phyloP scores from a whole-genome alignment of 2,113 vertebrate species.

The Epinephelus lanceolatus region DNA sequence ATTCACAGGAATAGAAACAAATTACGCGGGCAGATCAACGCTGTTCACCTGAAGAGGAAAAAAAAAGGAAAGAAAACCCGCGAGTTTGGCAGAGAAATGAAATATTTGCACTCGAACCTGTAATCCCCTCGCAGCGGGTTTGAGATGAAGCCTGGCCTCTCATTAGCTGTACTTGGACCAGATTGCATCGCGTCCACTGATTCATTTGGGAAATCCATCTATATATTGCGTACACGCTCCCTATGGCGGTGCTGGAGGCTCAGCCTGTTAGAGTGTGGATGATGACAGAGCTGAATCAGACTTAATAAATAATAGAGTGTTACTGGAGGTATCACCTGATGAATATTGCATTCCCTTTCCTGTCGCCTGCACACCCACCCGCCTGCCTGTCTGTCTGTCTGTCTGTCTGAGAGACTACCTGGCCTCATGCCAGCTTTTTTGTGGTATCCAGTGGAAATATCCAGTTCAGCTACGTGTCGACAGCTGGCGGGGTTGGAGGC shows the following conservation, averaged over 20 bases:
- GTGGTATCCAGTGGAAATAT: slow-evolving; percentile 57
- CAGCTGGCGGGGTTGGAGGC: slow-evolving; percentile 67
- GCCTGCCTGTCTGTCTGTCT: slow-evolving; percentile 20
- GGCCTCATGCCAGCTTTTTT: slow-evolving; percentile 53
- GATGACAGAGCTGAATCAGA: slow-evolving; percentile 79
- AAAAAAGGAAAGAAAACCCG: neutral
- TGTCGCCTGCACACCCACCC: neutral
- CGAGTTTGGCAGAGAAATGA: slow-evolving; percentile 49
- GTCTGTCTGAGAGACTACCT: slow-evolving; percentile 16
- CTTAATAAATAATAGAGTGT: slow-evolving; percentile 79
- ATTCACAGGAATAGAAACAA: slow-evolving; percentile 68
- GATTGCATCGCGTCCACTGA: slow-evolving; percentile 58
- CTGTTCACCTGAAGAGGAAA: slow-evolving; percentile 40
- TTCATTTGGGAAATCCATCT: slow-evolving; percentile 75
- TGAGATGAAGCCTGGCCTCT: slow-evolving; percentile 61
- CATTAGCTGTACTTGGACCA: slow-evolving; percentile 71
- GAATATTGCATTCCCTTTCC: slow-evolving; percentile 74
- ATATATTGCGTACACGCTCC: slow-evolving; percentile 55
- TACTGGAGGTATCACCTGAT: slow-evolving; percentile 78
- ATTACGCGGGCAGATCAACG: slow-evolving; percentile 33
- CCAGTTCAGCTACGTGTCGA: slow-evolving; percentile 53
- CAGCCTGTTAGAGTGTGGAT: slow-evolving; percentile 69
- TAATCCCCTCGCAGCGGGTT: slow-evolving; percentile 56
- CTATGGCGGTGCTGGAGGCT: slow-evolving; percentile 71
- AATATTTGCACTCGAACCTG: slow-evolving; percentile 60